These are phyloP conservation scores for Cariama cristata DNA, from an alignment of 2,113 vertebrate genomes.

Conservation along the genomic window DNA sequence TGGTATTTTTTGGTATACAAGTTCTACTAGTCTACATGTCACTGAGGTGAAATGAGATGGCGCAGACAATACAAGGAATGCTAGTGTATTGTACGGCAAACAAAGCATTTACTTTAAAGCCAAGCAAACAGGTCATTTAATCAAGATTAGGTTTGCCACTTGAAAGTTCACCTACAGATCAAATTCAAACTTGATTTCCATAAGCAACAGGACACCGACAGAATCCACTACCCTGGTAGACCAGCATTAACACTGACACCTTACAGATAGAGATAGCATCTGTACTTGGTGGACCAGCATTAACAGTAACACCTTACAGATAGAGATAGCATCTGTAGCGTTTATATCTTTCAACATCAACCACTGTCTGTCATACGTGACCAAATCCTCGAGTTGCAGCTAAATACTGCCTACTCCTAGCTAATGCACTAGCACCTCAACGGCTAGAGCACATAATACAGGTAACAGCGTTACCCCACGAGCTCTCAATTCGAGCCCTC, in stretches of 20 bases:
- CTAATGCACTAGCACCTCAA: not conserved
- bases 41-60: not conserved
- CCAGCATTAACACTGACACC: not conserved
- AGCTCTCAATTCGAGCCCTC: not conserved
- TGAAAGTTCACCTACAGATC: not conserved
- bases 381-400: not conserved
- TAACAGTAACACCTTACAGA: not conserved
- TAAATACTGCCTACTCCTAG: not conserved
- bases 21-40: not conserved
- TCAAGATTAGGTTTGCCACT: not conserved
- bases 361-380: not conserved
- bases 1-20: not conserved
- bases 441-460: not conserved
- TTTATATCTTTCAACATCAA: not conserved
- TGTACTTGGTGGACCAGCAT: not conserved
- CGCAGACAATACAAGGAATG: not conserved
- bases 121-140: not conserved
- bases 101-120: not conserved
- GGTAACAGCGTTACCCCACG: not conserved
- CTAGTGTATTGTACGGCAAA: not conserved
- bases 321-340: not conserved
- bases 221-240: not conserved
- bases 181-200: not conserved
- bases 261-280: not conserved
- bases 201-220: not conserved